These are phyloP conservation scores for Gorsachius goisagi DNA, from an alignment of 2,113 vertebrate species.

Conservation along the genomic window DNA sequence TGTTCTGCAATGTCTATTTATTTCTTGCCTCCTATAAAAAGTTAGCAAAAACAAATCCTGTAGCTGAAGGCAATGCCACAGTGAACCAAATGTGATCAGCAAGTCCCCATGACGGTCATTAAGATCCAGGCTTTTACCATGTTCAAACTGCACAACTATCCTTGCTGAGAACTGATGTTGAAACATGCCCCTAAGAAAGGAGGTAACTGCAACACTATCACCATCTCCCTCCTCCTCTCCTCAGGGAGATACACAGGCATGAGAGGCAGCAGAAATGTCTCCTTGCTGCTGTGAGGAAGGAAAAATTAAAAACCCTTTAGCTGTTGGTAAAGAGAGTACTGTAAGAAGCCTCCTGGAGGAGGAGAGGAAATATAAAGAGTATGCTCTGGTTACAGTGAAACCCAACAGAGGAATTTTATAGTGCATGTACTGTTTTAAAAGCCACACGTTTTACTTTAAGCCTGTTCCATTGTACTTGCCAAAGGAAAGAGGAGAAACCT, in stretches of 20 bases:
- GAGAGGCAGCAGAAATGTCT: neutral
- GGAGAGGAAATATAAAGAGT: neutral
- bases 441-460: neutral
- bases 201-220: neutral
- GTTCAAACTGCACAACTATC: neutral
- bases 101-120: neutral
- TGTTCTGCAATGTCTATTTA: neutral
- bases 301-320: neutral
- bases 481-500: slow-evolving; percentile 32
- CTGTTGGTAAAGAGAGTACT: neutral
- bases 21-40: neutral
- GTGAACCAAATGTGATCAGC: neutral
- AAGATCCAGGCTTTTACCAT: neutral
- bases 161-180: neutral
- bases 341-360: neutral
- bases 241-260: neutral
- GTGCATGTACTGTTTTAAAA: neutral
- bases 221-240: neutral
- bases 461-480: neutral
- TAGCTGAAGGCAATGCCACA: neutral
- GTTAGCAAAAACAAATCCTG: neutral
- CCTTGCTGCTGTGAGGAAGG: neutral
- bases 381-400: neutral
- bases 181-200: neutral
- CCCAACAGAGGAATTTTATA: neutral